Percentiles rank a stretch among this genome's conserved stretches.
These are phyloP conservation scores for Lycocorax pyrrhopterus DNA, from an alignment of 2,113 vertebrate species.

Conservation along the genomic window DNA sequence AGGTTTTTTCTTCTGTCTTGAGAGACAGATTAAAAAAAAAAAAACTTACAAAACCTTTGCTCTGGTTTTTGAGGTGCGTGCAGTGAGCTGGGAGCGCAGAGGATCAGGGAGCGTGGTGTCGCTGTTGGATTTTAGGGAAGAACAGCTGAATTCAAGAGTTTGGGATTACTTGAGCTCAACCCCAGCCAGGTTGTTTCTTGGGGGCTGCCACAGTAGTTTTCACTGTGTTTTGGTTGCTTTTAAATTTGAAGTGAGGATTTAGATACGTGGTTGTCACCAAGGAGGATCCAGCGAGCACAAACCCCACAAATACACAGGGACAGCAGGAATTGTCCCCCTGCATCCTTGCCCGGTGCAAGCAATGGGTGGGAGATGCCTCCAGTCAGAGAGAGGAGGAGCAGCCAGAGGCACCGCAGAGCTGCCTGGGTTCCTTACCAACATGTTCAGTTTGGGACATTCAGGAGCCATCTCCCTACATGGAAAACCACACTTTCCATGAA, in stretches of 20 bases:
- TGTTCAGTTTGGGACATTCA: neutral
- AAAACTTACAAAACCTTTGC: neutral
- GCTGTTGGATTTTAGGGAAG: neutral
- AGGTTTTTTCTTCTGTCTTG: neutral
- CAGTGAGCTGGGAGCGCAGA: neutral
- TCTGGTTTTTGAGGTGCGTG: neutral
- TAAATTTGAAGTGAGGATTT: neutral
- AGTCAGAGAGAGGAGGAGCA: neutral
- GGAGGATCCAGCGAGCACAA: neutral
- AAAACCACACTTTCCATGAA: neutral
- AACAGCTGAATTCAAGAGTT: neutral
- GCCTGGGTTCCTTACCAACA: neutral
- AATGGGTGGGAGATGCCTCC: neutral
- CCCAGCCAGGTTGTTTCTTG: rapidly evolving
- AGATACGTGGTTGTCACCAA: rapidly evolving
- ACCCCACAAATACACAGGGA: neutral
- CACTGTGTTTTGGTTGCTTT: neutral
- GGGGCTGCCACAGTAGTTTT: neutral
- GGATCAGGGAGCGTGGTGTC: neutral
- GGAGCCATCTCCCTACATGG: neutral
- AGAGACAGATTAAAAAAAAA: neutral
- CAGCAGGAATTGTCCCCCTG: neutral
- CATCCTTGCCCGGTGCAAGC: neutral
- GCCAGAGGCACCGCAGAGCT: neutral
- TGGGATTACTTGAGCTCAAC: neutral